Evolutionary conservation across 2,888 invertebrate species (phyloP).

Genomic region (Cryptophagus acutangulus): DNA sequence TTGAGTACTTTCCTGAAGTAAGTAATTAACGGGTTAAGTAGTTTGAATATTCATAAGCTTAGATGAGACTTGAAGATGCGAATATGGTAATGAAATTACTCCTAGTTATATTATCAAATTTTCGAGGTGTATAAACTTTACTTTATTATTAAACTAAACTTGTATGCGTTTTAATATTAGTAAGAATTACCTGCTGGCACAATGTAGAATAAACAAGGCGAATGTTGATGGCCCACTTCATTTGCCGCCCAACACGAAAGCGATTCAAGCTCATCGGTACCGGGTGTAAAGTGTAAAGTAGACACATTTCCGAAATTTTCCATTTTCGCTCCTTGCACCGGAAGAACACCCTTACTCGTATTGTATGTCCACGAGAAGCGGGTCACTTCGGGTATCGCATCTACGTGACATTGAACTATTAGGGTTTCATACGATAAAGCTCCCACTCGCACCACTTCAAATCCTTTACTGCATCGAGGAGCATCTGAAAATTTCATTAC

Average conservation of each 20-base stretch:
- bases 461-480: constrained; percentile 71
- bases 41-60: constrained; percentile 40
- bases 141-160: constrained; percentile 33
- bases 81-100: constrained; percentile 42
- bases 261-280: constrained; percentile 66
- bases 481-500: constrained; percentile 69
- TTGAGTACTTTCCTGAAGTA: constrained; percentile 30
- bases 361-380: constrained; percentile 84
- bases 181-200: constrained; percentile 69
- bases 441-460: constrained; percentile 65
- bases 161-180: constrained; percentile 24
- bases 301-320: constrained; percentile 50
- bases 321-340: constrained; percentile 61
- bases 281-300: constrained; percentile 56
- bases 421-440: constrained; percentile 69
- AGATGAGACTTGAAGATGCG: constrained; percentile 34
- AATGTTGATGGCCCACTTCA: constrained; percentile 72
- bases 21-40: constrained; percentile 38
- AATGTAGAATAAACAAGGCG: constrained; percentile 77
- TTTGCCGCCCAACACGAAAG: constrained; percentile 86
- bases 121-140: constrained; percentile 38
- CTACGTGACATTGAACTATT: constrained; percentile 73
- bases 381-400: constrained; percentile 68
- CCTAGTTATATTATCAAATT: constrained; percentile 41
- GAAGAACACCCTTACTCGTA: constrained; percentile 66